A percentile compares a stretch with the other conserved stretches of the same genome.
These are phyloP conservation scores for Aethes cnicana DNA, from an alignment of 2,888 invertebrate species.

Conservation along the genomic window DNA sequence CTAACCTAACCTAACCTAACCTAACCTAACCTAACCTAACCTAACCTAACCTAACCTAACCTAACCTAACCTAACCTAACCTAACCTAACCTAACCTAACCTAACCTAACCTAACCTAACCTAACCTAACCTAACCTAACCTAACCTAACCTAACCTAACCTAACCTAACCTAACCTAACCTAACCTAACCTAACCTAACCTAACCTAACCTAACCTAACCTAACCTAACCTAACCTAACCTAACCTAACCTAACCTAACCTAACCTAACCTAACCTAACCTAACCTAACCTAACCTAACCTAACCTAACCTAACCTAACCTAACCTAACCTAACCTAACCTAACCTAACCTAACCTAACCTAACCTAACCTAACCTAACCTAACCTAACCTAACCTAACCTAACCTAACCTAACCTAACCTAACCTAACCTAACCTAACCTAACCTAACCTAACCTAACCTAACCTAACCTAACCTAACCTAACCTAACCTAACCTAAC, in stretches of 20 bases:
- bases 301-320: constrained; percentile 28
- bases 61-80: constrained; percentile 31
- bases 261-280: constrained; percentile 30
- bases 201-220: constrained; percentile 37
- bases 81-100: constrained; percentile 31
- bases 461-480: constrained; percentile 29
- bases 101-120: constrained; percentile 30
- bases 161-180: constrained; percentile 34
- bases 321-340: constrained; percentile 31
- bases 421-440: constrained; percentile 31
- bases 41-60: constrained; percentile 32
- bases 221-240: constrained; percentile 25
- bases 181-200: constrained; percentile 35
- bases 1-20: constrained; percentile 20
- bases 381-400: constrained; percentile 29
- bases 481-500: constrained; percentile 30
- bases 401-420: constrained; percentile 30
- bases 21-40: constrained; percentile 31
- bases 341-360: constrained; percentile 28
- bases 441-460: constrained; percentile 31
- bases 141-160: constrained; percentile 32
- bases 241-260: constrained; percentile 33
- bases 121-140: constrained; percentile 31
- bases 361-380: constrained; percentile 31
- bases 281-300: constrained; percentile 27